Base-by-base conservation (phyloP, 2,113 vertebrate genomes). In the Calcarius ornatus region DNA sequence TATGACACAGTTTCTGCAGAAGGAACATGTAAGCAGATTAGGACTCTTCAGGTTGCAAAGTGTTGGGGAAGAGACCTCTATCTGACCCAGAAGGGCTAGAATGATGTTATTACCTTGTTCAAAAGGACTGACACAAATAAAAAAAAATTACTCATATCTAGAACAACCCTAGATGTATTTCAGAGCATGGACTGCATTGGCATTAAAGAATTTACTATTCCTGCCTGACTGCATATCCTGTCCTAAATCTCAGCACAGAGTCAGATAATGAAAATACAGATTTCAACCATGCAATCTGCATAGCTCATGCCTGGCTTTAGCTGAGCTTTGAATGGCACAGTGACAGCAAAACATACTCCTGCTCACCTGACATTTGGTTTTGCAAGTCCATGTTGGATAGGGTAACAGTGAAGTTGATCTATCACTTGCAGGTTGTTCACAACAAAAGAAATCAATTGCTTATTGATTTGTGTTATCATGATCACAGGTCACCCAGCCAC, bases 401-500 rank as follows among this genome's bases (percentile, higher is more conserved):
- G 60, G 33, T 51, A 88, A 77, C 1, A 9, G 75, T 71, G 64
- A 95, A 94, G 88, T 81, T 86, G 94, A 93, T 86, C 47, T 83
- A 73, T 75, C 91, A 56, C 88, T 88, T 86, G 43, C 60, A 81
- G 72, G 60, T 75, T 71, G 40, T 47, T 88, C 86, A 71, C 72
- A 94, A 88, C 9, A 25, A 71, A 94, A 92, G 47, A 95, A 94
- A 88, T 94, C 92, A 94, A 91, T 95, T 66, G 33, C 38, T 88
- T 66, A 97, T 94, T 73, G 92, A 93, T 92, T 78, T 47, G 38
- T n/a, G 47, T 78, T 94, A 81, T 70, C 42, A 56, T 16, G 54
- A 94, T 71, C 80, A 92, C 83, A 94, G 68, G 72, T 71, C 83
- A 64, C 9, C 38, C 64, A 93, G 71, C 30, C 2, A 1, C 63